Evolutionary conservation across 2,888 invertebrate species (phyloP), one percentile per base, ranked within the genome.

Genomic region (Polyommatus icarus): DNA sequence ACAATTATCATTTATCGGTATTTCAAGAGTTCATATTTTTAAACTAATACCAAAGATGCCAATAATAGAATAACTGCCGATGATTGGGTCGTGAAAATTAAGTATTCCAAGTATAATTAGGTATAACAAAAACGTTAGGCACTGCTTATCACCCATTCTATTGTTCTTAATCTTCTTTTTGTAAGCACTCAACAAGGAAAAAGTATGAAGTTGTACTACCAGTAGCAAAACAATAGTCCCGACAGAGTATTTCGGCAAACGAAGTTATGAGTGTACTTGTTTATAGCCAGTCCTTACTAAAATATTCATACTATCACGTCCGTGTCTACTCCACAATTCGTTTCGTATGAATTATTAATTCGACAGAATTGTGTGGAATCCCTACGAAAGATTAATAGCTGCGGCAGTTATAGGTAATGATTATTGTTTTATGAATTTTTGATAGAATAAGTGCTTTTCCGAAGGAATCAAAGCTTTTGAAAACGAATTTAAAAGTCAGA

Each of bases 321-420:
- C n/a, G 40, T 40, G 12, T 29, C 73, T 50, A 20, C 12, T 46
- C 73, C 10, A 73, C 73, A 20, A 40, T 50, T 67, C 71, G 71
- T 76, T 46, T 24, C 32, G 50, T 67, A 50, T 77, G 76, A 77
- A 77, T 77, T 50, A 77, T 77, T 77, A 71, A 77, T 29, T 71
- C 24, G 36, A n/a, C 67, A n/a, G 32, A 71, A 71, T 71, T 54
- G 46, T 46, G 71, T 71, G 71, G 76, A 40, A 71, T 71, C 36
- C 12, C 46, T 8, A n/a, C 24, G 18, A 29, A 71, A 46, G 20
- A 73, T 73, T 73, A 73, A 73, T 73, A 40, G 12, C 40, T 40
- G 20, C 20, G 73, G 20, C 46, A 72, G 5, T n/a, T n/a, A n/a
- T n/a, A n/a, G n/a, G n/a, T 46, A 71, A 73, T 73, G 36, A 73